Evolutionary conservation across 2,113 vertebrate species (phyloP).

Genomic region (Pelmatolapia mariae): DNA sequence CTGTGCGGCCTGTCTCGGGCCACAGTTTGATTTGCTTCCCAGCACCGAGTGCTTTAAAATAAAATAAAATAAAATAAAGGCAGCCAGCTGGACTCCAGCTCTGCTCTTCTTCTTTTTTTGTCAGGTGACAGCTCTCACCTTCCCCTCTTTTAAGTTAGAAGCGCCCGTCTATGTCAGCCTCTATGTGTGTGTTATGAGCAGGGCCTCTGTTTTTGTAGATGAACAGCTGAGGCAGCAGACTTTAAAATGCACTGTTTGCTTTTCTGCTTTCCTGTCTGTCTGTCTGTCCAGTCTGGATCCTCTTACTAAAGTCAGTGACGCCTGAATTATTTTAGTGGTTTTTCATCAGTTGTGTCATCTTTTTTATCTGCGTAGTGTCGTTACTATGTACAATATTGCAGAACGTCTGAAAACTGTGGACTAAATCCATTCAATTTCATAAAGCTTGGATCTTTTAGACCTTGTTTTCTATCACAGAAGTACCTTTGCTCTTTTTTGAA

Average conservation of each 20-base stretch:
- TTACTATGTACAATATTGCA: neutral
- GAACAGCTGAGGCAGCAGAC: slow-evolving; percentile 5
- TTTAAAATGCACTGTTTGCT: neutral
- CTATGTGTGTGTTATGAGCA: neutral
- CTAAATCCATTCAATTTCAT: neutral
- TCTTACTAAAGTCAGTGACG: neutral
- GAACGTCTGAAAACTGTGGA: neutral
- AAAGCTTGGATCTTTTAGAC: neutral
- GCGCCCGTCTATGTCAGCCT: neutral
- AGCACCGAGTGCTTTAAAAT: neutral
- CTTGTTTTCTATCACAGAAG: neutral
- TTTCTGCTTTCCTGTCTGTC: neutral
- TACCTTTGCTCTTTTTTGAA: neutral
- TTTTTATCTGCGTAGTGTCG: neutral
- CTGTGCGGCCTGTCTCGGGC: neutral
- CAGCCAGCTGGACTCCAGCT: neutral
- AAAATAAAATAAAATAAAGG: neutral
- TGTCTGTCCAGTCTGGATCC: neutral
- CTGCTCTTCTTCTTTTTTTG: neutral
- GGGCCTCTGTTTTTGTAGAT: neutral
- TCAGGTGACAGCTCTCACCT: neutral
- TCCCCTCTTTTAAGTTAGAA: slow-evolving; percentile 3
- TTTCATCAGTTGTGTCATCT: neutral
- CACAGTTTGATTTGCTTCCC: neutral
- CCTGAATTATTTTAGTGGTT: neutral